Evolutionary conservation across 1,140 invertebrate species (phyloP), one percentile per base, ranked within the genome.

Genomic region (Nephila pilipes): DNA sequence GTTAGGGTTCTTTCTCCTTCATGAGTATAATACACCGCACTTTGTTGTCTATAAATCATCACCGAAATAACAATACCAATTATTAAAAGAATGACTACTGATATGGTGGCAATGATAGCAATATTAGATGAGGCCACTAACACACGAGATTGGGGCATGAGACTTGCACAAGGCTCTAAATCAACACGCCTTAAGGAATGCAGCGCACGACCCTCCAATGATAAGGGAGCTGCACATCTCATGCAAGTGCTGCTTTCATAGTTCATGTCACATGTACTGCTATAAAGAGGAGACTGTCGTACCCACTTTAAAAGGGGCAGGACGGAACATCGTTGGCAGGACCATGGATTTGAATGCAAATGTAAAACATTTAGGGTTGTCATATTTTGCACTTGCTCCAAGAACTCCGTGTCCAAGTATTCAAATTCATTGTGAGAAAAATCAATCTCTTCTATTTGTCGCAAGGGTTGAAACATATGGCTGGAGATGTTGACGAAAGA

Each of bases 11-110:
- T 95, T 94, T 97, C 97, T 94, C 97, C 97, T 95, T 97, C 97
- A 94, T 97, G 96, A 0, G 97, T 97, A 95, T 97, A 97, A 94
- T 97, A 97, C 58, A 96, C 96, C 16, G 97, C 97, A 0, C 97
- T 96, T 93, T 97, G 97, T 25, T 97, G 96, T 65, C 96, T 95
- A 38, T 97, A 96, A 38, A 95, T 90, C 36, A 95, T 94, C 29
- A 95, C 75, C 12, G 94, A 94, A 22, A 95, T 94, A 8, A 95
- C 91, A 2, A 95, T 94, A 14, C 95, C 90, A 1, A 95, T 93
- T 8, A 96, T 87, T 12, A 96, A 80, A 14, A 95, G 88, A 54
- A 95, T 94, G 1, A 95, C 94, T 29, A 96, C 94, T 14, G 94
- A 94, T 85, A 95, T 95, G 6, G 95, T 95, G 12, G 95, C 94